Conservation (phyloP, 1,140 invertebrate genomes). For the Drosophila lowei region DNA sequence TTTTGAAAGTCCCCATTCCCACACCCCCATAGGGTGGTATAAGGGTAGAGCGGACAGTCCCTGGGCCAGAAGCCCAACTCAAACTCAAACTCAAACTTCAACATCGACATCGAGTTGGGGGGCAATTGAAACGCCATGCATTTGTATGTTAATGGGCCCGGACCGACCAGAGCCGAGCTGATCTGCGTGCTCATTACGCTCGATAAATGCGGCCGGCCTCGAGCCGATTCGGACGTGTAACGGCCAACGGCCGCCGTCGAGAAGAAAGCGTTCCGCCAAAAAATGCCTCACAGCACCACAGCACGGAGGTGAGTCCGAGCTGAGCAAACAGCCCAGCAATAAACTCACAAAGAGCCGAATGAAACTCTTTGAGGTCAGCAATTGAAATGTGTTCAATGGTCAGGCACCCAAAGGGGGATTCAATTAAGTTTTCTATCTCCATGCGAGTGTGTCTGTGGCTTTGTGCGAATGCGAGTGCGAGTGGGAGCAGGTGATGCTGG, state of each 20-base stretch:
- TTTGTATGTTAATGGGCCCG: constrained; percentile 50
- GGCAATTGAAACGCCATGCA: constrained; percentile 43
- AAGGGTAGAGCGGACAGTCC: background rate
- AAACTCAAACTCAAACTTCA: constrained; percentile 2
- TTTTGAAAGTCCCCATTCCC: no score
- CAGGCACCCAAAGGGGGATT: constrained; percentile 17
- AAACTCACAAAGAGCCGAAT: constrained; percentile 27
- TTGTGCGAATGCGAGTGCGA: no score
- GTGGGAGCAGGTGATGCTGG: background rate
- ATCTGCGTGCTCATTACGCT: constrained; percentile 55
- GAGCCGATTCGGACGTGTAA: constrained; percentile 31
- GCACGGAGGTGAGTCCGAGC: background rate
- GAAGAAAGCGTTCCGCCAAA: constrained; percentile 69
- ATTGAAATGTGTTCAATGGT: constrained; percentile 40
- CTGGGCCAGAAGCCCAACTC: constrained; percentile 22
- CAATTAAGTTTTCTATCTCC: constrained; percentile 44
- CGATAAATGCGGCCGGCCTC: constrained; percentile 59
- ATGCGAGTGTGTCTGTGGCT: background rate
- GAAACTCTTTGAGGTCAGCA: constrained; percentile 63
- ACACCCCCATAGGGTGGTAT: no score
- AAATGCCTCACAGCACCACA: constrained; percentile 4
- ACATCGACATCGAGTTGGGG: constrained; percentile 7
- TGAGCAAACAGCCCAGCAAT: background rate
- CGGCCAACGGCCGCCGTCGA: constrained; percentile 43
- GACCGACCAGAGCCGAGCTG: background rate